Evolutionary conservation across 2,797 vertebrate genomes (phyloP).

Genomic region (Carcharodon carcharias): DNA sequence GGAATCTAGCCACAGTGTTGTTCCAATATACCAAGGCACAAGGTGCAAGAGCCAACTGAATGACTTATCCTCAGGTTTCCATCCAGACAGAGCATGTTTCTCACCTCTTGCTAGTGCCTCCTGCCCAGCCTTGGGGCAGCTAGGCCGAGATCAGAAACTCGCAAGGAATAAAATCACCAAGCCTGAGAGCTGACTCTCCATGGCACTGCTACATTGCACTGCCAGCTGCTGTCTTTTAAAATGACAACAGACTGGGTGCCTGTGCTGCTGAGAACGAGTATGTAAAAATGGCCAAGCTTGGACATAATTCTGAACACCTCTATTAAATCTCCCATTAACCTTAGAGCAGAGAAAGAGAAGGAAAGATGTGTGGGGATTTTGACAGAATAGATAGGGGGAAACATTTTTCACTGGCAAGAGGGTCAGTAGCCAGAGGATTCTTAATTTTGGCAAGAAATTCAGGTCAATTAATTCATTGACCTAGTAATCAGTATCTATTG

Average conservation of each 20-base stretch:
- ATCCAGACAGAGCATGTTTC: neutral
- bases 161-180: neutral
- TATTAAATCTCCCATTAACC: neutral
- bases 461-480: no score
- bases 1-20: neutral
- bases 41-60: neutral
- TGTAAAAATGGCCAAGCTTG: neutral
- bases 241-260: neutral
- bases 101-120: neutral
- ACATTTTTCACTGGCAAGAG: neutral
- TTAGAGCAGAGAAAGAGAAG: neutral
- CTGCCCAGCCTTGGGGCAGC: neutral
- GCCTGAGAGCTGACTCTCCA: neutral
- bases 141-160: neutral
- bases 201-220: neutral
- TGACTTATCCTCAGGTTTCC: neutral
- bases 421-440: neutral
- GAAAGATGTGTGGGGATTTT: neutral
- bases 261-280: neutral
- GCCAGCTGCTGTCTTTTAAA: neutral
- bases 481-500: no score
- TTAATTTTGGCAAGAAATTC: no score
- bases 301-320: neutral
- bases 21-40: neutral
- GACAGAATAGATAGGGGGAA: neutral